phyloP scores from a whole-genome alignment of 92 coral and sea anemone genomes.

The Palythoa heliodiscus region DNA sequence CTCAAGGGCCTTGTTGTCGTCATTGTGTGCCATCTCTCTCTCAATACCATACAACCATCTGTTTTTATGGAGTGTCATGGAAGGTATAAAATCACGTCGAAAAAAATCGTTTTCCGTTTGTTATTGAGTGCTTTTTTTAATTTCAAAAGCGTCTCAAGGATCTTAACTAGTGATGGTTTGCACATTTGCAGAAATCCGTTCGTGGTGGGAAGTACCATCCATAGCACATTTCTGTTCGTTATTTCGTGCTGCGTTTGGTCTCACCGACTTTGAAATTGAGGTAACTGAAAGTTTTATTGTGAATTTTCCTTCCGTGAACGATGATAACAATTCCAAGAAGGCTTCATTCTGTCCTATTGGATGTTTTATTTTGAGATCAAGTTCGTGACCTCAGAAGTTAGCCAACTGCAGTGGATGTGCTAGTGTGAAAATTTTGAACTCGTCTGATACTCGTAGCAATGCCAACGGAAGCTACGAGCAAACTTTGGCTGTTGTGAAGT shows the following conservation, averaged over 20 bases:
- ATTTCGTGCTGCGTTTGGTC: slow-evolving; percentile 98
- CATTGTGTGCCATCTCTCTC: slow-evolving; percentile 78
- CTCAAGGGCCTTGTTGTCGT: slow-evolving; percentile 73
- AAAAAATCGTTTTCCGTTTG: slow-evolving; percentile 65
- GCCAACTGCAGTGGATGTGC: not conserved
- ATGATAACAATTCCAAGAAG: slow-evolving; percentile 19
- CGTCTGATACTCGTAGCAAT: slow-evolving; percentile 30
- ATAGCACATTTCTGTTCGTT: slow-evolving; percentile 99
- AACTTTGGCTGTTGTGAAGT: slow-evolving; percentile 45
- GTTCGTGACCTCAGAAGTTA: slow-evolving; percentile 38
- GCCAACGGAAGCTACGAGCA: slow-evolving; percentile 37
- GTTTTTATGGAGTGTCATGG: slow-evolving; percentile 97
- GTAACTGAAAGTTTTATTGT: slow-evolving; percentile 56
- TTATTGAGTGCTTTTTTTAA: slow-evolving; percentile 56
- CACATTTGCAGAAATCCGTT: slow-evolving; percentile 92
- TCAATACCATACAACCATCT: slow-evolving; percentile 82
- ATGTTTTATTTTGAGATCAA: slow-evolving; percentile 28
- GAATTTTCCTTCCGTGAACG: slow-evolving; percentile 7
- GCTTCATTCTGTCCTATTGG: slow-evolving; percentile 5
- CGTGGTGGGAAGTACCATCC: slow-evolving; percentile 99
- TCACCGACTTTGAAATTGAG: slow-evolving; percentile 99
- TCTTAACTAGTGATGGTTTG: slow-evolving; percentile 62
- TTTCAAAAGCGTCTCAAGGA: slow-evolving; percentile 58
- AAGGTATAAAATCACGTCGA: slow-evolving; percentile 80
- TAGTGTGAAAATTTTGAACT: slow-evolving; percentile 62